Conservation (phyloP, 2,888 invertebrate genomes). For the Thumatha senex region DNA sequence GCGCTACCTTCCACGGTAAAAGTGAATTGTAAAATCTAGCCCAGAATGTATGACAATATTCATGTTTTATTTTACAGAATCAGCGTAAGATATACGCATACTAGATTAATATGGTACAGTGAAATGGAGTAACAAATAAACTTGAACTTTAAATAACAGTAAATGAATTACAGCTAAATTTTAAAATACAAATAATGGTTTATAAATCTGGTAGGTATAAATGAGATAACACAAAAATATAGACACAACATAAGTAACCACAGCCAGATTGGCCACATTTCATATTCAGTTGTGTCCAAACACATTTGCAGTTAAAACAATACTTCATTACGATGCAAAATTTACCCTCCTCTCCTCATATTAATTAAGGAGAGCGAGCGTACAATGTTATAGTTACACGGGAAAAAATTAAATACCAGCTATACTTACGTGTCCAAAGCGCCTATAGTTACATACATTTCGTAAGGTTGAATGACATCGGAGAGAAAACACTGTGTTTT, state of each 20-base stretch:
- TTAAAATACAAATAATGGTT: too few relatives aligned
- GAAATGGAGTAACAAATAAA: not conserved
- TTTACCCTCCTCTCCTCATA: constrained; percentile 22
- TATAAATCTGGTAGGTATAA: too few relatives aligned
- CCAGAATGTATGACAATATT: too few relatives aligned
- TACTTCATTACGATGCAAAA: constrained; percentile 35
- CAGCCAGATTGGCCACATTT: too few relatives aligned
- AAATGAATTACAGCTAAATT: too few relatives aligned
- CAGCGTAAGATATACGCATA: too few relatives aligned
- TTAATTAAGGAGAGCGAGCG: constrained; percentile 31
- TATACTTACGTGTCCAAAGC: constrained; percentile 6
- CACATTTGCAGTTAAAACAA: constrained; percentile 26
- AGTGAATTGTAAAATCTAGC: too few relatives aligned
- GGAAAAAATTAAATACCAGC: constrained; percentile 26
- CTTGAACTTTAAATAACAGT: not conserved
- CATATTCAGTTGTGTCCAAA: not conserved
- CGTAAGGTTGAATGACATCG: constrained; percentile 11
- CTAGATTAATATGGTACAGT: too few relatives aligned
- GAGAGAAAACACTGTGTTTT: constrained; percentile 6
- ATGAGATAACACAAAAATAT: too few relatives aligned
- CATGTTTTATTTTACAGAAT: too few relatives aligned
- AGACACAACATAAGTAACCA: too few relatives aligned
- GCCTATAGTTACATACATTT: constrained; percentile 1
- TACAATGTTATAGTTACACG: constrained; percentile 28
- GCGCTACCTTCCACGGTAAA: constrained; percentile 8